Conservation (phyloP, 2,797 vertebrate genomes). For the Falco naumanni region DNA sequence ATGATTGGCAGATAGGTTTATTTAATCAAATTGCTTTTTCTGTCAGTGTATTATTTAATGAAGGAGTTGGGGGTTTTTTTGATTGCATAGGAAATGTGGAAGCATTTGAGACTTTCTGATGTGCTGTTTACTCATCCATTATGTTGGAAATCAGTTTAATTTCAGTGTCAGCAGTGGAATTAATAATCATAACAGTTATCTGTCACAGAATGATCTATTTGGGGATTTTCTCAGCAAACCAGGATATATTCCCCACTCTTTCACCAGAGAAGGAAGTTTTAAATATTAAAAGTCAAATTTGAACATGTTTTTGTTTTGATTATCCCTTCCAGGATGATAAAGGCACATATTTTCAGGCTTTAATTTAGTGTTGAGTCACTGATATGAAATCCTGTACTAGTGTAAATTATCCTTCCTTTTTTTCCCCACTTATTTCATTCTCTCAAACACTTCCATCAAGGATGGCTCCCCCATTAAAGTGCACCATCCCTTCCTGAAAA, state of each 20-base stretch:
- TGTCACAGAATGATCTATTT: conserved; percentile 41
- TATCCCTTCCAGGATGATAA: conserved; percentile 6
- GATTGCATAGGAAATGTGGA: conserved; percentile 49
- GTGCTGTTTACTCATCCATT: conserved; percentile 63
- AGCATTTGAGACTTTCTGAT: conserved; percentile 55
- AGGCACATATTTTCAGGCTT: not conserved
- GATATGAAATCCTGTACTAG: not conserved
- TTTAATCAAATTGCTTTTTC: conserved; percentile 64
- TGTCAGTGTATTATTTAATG: conserved; percentile 62
- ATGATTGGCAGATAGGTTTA: conserved; percentile 54
- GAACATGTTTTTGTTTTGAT: conserved; percentile 16
- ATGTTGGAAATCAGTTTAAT: conserved; percentile 64
- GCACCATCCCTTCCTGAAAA: not conserved
- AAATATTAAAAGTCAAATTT: conserved; percentile 21
- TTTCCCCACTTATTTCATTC: not conserved
- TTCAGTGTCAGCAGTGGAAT: conserved; percentile 58
- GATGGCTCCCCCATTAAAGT: not conserved
- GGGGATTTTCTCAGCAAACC: conserved; percentile 40
- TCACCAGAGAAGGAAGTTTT: conserved; percentile 2
- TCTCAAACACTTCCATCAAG: not conserved
- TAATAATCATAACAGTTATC: conserved; percentile 57
- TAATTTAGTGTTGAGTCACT: not conserved
- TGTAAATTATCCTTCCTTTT: not conserved
- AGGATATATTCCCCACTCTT: not conserved
- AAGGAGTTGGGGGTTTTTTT: conserved; percentile 46